Evolutionary conservation across 2,888 invertebrate species (phyloP).

Genomic region (Tachina fera): DNA sequence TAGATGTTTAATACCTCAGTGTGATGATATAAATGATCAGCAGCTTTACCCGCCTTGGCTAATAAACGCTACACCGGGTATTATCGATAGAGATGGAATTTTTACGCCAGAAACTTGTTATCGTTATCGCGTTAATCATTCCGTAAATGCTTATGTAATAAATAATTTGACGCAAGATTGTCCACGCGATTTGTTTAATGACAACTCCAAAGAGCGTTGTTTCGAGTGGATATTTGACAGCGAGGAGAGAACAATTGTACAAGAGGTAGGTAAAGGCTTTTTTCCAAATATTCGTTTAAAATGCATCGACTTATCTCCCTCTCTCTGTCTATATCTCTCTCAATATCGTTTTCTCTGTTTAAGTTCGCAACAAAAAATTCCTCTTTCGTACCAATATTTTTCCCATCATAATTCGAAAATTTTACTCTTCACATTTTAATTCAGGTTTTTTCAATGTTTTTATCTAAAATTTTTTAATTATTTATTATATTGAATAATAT

Average conservation of each 20-base stretch:
- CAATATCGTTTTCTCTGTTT: too few species aligned
- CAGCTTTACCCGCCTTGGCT: conserved; percentile 82
- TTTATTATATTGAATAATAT: too few species aligned
- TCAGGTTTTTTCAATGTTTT: too few species aligned
- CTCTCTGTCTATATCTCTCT: too few species aligned
- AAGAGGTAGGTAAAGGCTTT: conserved; percentile 82
- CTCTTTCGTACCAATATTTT: too few species aligned
- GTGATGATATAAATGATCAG: conserved; percentile 81
- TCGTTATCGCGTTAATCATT: conserved; percentile 75
- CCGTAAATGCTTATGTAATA: conserved; percentile 11
- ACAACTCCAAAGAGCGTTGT: conserved; percentile 81
- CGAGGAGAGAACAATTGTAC: conserved; percentile 84
- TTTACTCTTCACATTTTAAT: too few species aligned
- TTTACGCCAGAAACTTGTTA: conserved; percentile 80
- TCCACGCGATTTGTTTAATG: conserved; percentile 81
- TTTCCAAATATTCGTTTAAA: too few species aligned
- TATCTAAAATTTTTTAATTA: too few species aligned
- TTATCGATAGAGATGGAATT: conserved; percentile 75
- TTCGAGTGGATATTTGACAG: conserved; percentile 84
- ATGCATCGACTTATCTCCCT: too few species aligned
- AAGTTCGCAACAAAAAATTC: too few species aligned
- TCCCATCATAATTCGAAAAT: too few species aligned
- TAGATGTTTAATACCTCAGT: conserved; percentile 85
- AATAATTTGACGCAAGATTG: conserved; percentile 74
- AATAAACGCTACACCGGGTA: conserved; percentile 83